Percentiles rank a stretch among this genome's conserved stretches.
phyloP scores from a whole-genome alignment of 2,888 invertebrate species.

The Elmis aenea region DNA sequence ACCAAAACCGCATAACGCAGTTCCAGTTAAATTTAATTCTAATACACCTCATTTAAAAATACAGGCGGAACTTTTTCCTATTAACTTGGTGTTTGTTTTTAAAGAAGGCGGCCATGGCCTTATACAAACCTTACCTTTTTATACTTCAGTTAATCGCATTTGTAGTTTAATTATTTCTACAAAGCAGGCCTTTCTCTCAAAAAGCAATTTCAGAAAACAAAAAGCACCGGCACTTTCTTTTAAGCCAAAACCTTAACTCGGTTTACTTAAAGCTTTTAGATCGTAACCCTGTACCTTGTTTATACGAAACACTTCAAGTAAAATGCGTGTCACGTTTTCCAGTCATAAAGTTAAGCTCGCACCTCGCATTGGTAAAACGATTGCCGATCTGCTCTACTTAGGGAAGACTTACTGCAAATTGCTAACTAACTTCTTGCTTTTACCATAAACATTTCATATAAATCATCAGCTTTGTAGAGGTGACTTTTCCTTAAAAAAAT shows the following conservation, averaged over 20 bases:
- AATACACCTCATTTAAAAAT: no score
- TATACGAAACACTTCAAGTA: conserved; percentile 17
- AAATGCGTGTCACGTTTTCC: conserved; percentile 30
- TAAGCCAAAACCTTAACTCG: conserved; percentile 25
- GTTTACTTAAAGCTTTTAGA: conserved; percentile 31
- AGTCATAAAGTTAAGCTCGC: conserved; percentile 29
- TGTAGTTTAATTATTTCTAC: not conserved
- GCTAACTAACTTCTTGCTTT: conserved; percentile 2
- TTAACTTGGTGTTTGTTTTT: no score
- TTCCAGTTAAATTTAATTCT: no score
- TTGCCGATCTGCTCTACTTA: conserved; percentile 26
- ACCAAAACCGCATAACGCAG: no score
- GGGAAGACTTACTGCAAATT: conserved; percentile 5
- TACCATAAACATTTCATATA: no score
- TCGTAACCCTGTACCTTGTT: conserved; percentile 23
- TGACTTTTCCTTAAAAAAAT: no score
- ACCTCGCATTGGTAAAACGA: conserved; percentile 27
- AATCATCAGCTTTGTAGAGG: no score
- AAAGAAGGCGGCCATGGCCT: no score
- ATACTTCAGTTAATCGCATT: no score
- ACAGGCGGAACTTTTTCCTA: no score
- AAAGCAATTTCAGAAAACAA: not conserved
- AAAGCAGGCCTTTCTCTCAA: not conserved
- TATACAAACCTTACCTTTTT: no score
- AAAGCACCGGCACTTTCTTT: conserved; percentile 16